Evolutionary conservation across 2,797 vertebrate species (phyloP), one percentile per base, ranked within the genome.

Genomic region (Menidia menidia): DNA sequence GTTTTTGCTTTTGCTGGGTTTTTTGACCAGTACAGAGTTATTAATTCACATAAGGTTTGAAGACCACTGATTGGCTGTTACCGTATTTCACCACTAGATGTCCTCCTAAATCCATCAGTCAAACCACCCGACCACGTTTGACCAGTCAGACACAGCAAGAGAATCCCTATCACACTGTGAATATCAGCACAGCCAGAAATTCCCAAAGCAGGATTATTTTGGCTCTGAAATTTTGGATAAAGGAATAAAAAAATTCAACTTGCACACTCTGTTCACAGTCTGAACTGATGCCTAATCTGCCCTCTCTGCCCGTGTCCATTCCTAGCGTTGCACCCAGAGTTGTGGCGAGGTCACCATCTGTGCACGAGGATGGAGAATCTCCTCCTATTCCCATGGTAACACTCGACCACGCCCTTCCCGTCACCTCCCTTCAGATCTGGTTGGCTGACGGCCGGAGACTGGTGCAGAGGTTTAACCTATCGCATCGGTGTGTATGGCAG

Each of bases 401-500:
- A 71, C 89, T 98, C 87, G 95, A 96, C 88, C 92, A 94, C 81
- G 73, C 92, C 85, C 96, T 98, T 70, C 97, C 97, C 3, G 77
- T 96, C 65, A 98, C 97, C 75, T 97, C 90, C 31, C 78, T 99
- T 78, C 96, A 97, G 93, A 98, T 98, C 81, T 98, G 97, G 97
- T 90, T 98, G 92, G 96, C 96, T 41, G 96, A 97, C 15, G 97
- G 97, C 74, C 95, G 96, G 75, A 95, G 96, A 84, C 91, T 98
- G 73, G 92, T 98, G 80, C 97, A 99, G 91, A 96, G 95, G 87
- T 98, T 98, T 85, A 98, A 98, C 82, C 83, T 95, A 88, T 96
- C 95, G 56, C 97, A 98, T 84, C 95, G 96, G 97, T 98, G 87
- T 80, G 94, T 88, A 64, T 72, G 52, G 10, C 47, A 31, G 0